Percentiles rank a stretch among this genome's conserved stretches.
Conservation (phyloP, 1,140 invertebrate species). For the Cydia pomonella region DNA sequence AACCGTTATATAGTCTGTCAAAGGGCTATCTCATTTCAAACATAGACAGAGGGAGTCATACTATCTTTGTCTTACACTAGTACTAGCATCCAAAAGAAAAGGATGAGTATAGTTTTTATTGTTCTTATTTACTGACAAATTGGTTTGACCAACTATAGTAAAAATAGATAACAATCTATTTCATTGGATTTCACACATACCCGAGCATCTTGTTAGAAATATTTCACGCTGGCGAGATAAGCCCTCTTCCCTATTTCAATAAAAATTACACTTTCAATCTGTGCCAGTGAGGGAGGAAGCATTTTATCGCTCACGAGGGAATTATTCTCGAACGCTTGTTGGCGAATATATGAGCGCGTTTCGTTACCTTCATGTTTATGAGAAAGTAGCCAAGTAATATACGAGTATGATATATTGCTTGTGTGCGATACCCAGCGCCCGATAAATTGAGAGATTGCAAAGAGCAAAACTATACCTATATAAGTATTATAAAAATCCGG, state of each 20-base stretch:
- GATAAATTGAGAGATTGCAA: background rate
- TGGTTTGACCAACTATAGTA: too few species aligned
- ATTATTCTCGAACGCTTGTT: constrained; percentile 14
- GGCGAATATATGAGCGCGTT: background rate
- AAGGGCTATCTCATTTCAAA: too few species aligned
- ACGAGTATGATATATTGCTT: background rate
- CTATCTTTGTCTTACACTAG: too few species aligned
- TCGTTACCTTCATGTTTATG: constrained; percentile 2
- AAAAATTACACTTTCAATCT: constrained; percentile 32
- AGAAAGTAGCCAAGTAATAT: background rate
- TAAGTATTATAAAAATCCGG: too few species aligned
- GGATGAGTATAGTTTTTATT: too few species aligned
- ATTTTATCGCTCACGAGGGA: constrained; percentile 16
- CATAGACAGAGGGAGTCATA: too few species aligned
- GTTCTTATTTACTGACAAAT: too few species aligned
- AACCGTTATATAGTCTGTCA: too few species aligned
- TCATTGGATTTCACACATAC: background rate
- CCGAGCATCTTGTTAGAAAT: constrained; percentile 3
- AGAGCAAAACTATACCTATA: too few species aligned
- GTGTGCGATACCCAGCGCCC: too few species aligned
- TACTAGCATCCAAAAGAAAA: too few species aligned
- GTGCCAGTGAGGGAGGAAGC: background rate
- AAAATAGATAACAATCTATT: too few species aligned
- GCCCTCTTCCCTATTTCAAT: constrained; percentile 20
- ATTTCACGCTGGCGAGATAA: background rate